Evolutionary conservation across 2,888 invertebrate species (phyloP).

Genomic region (Drosophila austrosaltans): DNA sequence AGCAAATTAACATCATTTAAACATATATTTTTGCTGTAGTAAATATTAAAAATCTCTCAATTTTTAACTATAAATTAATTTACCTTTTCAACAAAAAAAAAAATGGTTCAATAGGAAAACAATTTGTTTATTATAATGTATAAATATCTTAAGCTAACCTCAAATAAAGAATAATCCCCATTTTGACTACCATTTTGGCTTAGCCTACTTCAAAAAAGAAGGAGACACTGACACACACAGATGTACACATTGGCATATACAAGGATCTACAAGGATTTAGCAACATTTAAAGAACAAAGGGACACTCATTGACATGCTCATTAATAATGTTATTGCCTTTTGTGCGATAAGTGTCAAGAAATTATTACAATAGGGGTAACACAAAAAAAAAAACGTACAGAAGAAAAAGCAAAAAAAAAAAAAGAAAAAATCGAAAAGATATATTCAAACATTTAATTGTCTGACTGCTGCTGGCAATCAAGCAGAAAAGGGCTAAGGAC

Average conservation of each 20-base stretch:
- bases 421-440: constrained; percentile 33
- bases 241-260: not conserved
- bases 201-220: constrained; percentile 1
- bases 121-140: no score
- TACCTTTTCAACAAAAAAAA: no score
- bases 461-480: constrained; percentile 72
- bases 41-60: no score
- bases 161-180: constrained; percentile 4
- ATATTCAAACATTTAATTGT: constrained; percentile 75
- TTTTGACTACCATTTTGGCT: constrained; percentile 9
- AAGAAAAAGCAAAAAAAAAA: constrained; percentile 18
- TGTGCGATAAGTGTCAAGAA: constrained; percentile 79
- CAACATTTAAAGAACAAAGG: constrained; percentile 56
- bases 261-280: constrained; percentile 40
- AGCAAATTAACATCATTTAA: no score
- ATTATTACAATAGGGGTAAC: constrained; percentile 73
- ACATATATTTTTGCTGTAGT: no score
- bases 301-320: constrained; percentile 77
- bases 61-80: no score
- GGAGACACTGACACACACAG: not conserved
- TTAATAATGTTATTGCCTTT: constrained; percentile 79
- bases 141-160: not conserved
- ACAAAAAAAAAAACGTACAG: not conserved
- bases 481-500: constrained; percentile 62
- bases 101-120: no score